phyloP scores from a whole-genome alignment of 1,140 invertebrate species.

The Trachymyrmex cornetzi region DNA sequence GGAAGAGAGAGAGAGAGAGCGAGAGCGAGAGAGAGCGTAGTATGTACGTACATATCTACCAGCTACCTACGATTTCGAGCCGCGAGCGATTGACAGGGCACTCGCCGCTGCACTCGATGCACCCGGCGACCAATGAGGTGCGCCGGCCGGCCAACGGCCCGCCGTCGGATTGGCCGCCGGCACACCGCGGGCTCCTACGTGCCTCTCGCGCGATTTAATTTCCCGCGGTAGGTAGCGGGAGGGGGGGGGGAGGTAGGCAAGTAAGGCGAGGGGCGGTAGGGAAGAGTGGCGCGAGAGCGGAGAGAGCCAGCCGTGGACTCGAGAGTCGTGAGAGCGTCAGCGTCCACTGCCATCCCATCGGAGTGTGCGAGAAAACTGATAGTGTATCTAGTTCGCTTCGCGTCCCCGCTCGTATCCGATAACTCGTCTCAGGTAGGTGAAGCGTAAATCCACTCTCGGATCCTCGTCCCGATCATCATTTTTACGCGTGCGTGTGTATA shows the following conservation, averaged over 20 bases:
- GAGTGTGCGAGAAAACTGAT: slow-evolving; percentile 82
- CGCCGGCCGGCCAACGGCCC: slow-evolving; percentile 32
- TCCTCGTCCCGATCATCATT: neutral
- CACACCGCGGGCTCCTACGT: slow-evolving; percentile 71
- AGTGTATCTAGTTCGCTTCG: slow-evolving; percentile 73
- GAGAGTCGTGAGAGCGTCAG: slow-evolving; percentile 49
- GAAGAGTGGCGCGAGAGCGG: slow-evolving; percentile 27
- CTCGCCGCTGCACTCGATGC: slow-evolving; percentile 66
- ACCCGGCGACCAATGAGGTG: slow-evolving; percentile 66
- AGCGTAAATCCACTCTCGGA: neutral
- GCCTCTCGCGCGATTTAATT: slow-evolving; percentile 77
- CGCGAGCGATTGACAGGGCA: slow-evolving; percentile 69
- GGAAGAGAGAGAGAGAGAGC: no score
- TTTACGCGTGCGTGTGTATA: neutral
- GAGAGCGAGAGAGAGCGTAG: no score
- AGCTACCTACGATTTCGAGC: slow-evolving; percentile 24
- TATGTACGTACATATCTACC: no score
- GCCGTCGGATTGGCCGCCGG: slow-evolving; percentile 68
- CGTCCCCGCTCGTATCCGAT: slow-evolving; percentile 46
- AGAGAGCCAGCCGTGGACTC: slow-evolving; percentile 75
- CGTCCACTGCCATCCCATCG: slow-evolving; percentile 81
- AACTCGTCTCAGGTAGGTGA: slow-evolving; percentile 77
- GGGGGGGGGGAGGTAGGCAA: neutral
- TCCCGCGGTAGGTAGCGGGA: slow-evolving; percentile 58
- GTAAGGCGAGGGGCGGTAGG: slow-evolving; percentile 12